Evolutionary conservation across 2,888 invertebrate genomes (phyloP).

Genomic region (Hirtodrosophila duncani): DNA sequence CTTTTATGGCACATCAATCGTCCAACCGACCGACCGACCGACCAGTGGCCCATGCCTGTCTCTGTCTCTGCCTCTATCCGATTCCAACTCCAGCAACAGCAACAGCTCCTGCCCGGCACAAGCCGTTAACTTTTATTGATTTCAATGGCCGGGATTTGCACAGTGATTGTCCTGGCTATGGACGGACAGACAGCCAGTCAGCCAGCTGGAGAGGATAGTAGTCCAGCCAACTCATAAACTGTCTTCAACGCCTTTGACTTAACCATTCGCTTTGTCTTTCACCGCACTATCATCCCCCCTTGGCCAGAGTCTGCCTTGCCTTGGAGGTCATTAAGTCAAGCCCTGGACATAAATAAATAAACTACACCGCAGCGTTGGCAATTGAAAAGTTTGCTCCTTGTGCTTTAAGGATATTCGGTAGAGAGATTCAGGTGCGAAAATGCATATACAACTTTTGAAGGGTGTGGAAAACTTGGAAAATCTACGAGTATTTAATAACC

Average conservation of each 20-base stretch:
- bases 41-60: background rate
- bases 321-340: conserved; percentile 74
- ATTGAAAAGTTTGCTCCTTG: conserved; percentile 41
- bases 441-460: conserved; percentile 27
- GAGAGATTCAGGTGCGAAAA: conserved; percentile 24
- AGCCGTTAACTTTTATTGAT: conserved; percentile 77
- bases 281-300: conserved; percentile 16
- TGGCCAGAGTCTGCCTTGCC: conserved; percentile 2
- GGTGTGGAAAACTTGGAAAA: no score
- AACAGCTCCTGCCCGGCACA: conserved; percentile 36
- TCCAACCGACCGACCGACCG: conserved; percentile 13
- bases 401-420: conserved; percentile 29
- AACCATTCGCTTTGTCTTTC: conserved; percentile 69
- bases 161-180: conserved; percentile 62
- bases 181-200: conserved; percentile 7
- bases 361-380: no score
- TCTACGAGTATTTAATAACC: no score
- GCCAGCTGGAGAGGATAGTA: conserved; percentile 11
- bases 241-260: conserved; percentile 74
- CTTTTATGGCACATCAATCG: conserved; percentile 74
- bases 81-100: conserved; percentile 8
- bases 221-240: conserved; percentile 59
- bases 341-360: conserved; percentile 73
- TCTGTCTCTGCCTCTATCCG: background rate
- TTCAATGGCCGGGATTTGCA: conserved; percentile 74